Conservation (phyloP, 2,113 vertebrate genomes). For the Nematolebias whitei region DNA sequence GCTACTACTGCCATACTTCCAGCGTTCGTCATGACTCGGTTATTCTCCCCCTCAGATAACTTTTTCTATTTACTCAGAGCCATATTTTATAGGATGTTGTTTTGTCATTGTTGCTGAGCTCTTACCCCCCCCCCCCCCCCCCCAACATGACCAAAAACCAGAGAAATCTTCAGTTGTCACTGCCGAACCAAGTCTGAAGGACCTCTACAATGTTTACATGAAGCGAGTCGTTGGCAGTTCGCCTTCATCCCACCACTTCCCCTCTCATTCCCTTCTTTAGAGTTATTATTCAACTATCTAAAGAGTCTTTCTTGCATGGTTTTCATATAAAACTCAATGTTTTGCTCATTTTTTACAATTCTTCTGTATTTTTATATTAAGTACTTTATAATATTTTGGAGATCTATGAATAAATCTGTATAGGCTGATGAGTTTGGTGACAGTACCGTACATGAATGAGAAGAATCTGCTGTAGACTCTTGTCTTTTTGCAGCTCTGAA, state of each 20-base stretch:
- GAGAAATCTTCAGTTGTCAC: slow-evolving; percentile 73
- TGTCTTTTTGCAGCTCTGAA: slow-evolving; percentile 73
- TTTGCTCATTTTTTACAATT: slow-evolving; percentile 84
- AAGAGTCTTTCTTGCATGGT: slow-evolving; percentile 78
- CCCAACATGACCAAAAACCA: slow-evolving; percentile 70
- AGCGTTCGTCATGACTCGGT: slow-evolving; percentile 63
- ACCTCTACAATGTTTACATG: slow-evolving; percentile 80
- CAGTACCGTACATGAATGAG: slow-evolving; percentile 66
- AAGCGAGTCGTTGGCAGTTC: slow-evolving; percentile 60
- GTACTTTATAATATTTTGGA: slow-evolving; percentile 86
- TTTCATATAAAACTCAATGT: slow-evolving; percentile 82
- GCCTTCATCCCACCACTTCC: slow-evolving; percentile 63
- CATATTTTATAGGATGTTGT: slow-evolving; percentile 83
- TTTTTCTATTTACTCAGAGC: slow-evolving; percentile 83
- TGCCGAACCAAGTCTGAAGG: slow-evolving; percentile 74
- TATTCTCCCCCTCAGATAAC: slow-evolving; percentile 63
- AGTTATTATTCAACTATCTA: slow-evolving; percentile 67
- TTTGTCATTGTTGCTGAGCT: slow-evolving; percentile 73
- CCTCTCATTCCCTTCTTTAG: slow-evolving; percentile 65
- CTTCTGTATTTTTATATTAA: slow-evolving; percentile 88
- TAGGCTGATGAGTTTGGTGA: slow-evolving; percentile 74
- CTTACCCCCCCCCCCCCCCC: slow-evolving; percentile 20
- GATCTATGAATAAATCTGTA: slow-evolving; percentile 79
- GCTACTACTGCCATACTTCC: slow-evolving; percentile 80
- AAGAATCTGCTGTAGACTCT: slow-evolving; percentile 66